Evolutionary conservation across 2,113 vertebrate genomes (phyloP), one percentile per base, ranked within the genome.

Genomic region (Tenrec ecaudatus): DNA sequence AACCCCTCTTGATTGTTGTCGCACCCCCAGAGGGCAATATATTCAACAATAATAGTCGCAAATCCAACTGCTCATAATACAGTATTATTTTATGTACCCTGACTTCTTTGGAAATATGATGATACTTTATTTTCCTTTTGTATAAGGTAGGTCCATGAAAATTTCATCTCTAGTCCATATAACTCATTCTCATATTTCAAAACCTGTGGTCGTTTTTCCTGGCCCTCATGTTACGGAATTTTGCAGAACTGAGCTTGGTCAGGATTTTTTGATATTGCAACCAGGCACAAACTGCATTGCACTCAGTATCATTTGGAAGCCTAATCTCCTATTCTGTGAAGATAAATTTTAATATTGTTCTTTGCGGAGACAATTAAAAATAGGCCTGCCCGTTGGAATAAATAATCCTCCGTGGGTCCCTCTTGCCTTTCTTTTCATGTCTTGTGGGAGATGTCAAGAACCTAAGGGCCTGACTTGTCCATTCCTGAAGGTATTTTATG

Each of bases 251-350:
- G 68, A 69, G 68, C 5, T 69, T 69, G 31, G 0, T 17, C 31
- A 66, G 12, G 10, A 20, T 16, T 69, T 69, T 33, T n/a, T 69
- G 31, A 69, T n/a, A 69, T n/a, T 33, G 68, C 15, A 69, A 69
- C 5, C 5, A 17, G 3, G 15, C 1, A 69, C 31, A n/a, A 17
- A 33, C 6, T 36, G 6, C 16, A 31, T 22, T 22, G 2, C 7
- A 36, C 71, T 36, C 71, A 33, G 71, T 36, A 22, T 36, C 71
- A 73, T 73, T 22, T 73, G 71, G 33, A 73, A 22, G 71, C 36
- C n/a, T 36, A 36, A 73, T 17, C 33, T 36, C n/a, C 3, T 19
- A 71, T 71, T 71, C n/a, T 71, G 68, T 71, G 31, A 33, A 33
- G n/a, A 14, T 69, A 33, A 14, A 66, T 6, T 10, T 66, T 66